phyloP scores from a whole-genome alignment of 2,888 invertebrate species.

The Acleris literana region DNA sequence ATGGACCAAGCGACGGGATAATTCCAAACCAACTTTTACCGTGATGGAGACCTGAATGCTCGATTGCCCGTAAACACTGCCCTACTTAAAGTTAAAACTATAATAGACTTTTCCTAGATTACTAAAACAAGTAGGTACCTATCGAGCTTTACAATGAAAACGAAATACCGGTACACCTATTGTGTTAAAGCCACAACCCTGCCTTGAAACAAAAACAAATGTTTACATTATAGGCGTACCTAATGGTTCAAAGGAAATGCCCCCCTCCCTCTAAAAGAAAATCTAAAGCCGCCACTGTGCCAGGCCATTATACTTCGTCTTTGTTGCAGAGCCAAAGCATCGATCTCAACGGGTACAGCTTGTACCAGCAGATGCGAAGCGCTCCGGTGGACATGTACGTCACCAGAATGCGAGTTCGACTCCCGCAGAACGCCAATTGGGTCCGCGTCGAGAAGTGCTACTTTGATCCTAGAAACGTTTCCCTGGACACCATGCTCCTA shows the following conservation, averaged over 20 bases:
- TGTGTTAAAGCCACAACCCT: no score
- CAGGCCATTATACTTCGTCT: conserved; percentile 17
- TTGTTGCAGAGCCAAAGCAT: conserved; percentile 76
- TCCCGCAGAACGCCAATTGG: conserved; percentile 87
- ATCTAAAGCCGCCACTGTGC: no score
- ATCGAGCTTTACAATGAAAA: no score
- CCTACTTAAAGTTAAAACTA: no score
- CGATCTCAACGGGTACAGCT: conserved; percentile 85
- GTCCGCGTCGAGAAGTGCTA: conserved; percentile 90
- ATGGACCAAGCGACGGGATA: no score
- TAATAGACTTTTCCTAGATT: no score
- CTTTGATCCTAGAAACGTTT: conserved; percentile 89
- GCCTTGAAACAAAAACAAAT: no score
- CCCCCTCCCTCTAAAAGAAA: no score
- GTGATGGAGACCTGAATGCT: background rate
- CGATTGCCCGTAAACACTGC: conserved; percentile 16
- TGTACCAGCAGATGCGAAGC: conserved; percentile 85
- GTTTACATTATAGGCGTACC: no score
- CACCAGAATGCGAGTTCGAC: conserved; percentile 86
- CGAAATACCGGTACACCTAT: no score
- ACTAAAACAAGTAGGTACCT: no score
- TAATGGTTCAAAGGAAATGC: no score
- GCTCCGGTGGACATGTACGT: conserved; percentile 88
- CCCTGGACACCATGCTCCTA: conserved; percentile 89
- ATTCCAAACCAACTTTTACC: background rate